Evolutionary conservation across 2,888 invertebrate genomes (phyloP), one percentile per base, ranked within the genome.

Genomic region (Cerastis rubricosa): DNA sequence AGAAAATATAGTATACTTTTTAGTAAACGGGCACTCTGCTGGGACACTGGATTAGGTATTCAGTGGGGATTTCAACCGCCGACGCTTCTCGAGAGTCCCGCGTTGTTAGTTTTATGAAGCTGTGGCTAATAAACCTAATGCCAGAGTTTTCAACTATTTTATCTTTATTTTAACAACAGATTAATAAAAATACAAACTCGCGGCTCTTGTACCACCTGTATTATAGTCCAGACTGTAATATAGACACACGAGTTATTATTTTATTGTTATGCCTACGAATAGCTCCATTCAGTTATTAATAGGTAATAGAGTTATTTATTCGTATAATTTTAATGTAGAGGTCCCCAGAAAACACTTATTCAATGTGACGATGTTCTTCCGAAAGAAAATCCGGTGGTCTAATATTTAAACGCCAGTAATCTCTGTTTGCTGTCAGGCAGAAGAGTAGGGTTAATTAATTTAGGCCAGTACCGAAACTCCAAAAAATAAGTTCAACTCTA

Each of bases 41-140:
- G 45, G 74, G 74, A 79, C 71, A 75, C 73, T 80, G 80, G 79
- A 87, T 88, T 84, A 88, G 77, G 82, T 86, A 87, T 84, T 82
- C 84, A 86, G 86, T 77, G 65, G 80, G 77, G 73, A 86, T 88
- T 86, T 80, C 76, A 82, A 71, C 74, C 73, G 75, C 71, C 74
- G 74, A 77, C 74, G 80, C 72, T 86, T 66, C 76, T 76, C 71
- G 61, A 70, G 74, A 80, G 67, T 71, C 59, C 66, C 75, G 65
- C 73, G 76, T 68, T 87, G 77, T 84, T 85, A 77, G 78, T 78
- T 81, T 85, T 75, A 80, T 81, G 78, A 84, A 85, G 59, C 72
- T 43, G 83, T 72, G 65, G 77, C 76, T 83, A 85, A 86, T 80
- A 85, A 80, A 80, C 70, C 68, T 71, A 76, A 84, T 65, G 57